These are phyloP conservation scores for Phocoena phocoena DNA, from an alignment of 2,113 vertebrate genomes.

Conservation along the genomic window DNA sequence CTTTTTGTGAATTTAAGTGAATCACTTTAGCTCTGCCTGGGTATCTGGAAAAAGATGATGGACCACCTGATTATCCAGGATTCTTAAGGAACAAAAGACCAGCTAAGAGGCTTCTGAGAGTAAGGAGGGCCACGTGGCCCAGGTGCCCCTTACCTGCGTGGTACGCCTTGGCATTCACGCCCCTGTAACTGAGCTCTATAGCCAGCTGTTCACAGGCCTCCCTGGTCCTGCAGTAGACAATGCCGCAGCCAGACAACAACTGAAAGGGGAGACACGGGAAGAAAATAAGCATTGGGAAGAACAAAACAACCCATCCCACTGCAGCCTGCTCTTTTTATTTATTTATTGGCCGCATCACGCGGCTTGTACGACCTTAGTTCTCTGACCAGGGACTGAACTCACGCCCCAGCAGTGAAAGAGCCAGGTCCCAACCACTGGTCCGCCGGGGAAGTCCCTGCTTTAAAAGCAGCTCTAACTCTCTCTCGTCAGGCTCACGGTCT, in stretches of 20 bases:
- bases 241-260: conserved; percentile 91
- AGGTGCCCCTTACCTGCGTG: conserved; percentile 90
- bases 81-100: background rate
- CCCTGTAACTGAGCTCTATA: conserved; percentile 90
- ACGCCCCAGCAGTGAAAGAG: no score
- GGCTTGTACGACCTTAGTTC: no score
- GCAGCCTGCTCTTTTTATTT: no score
- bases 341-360: no score
- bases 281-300: background rate
- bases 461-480: background rate
- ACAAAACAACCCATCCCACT: background rate
- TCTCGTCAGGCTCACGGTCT: background rate
- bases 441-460: background rate
- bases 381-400: no score
- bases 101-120: background rate
- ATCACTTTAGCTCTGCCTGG: background rate
- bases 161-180: conserved; percentile 92
- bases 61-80: background rate
- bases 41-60: background rate
- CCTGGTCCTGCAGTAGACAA: conserved; percentile 97
- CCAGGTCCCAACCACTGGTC: no score
- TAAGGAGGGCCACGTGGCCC: background rate
- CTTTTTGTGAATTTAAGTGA: background rate
- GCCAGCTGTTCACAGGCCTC: conserved; percentile 95
- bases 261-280: conserved; percentile 31